Evolutionary conservation across 2,888 invertebrate species (phyloP).

Genomic region (Orchesella flavescens): DNA sequence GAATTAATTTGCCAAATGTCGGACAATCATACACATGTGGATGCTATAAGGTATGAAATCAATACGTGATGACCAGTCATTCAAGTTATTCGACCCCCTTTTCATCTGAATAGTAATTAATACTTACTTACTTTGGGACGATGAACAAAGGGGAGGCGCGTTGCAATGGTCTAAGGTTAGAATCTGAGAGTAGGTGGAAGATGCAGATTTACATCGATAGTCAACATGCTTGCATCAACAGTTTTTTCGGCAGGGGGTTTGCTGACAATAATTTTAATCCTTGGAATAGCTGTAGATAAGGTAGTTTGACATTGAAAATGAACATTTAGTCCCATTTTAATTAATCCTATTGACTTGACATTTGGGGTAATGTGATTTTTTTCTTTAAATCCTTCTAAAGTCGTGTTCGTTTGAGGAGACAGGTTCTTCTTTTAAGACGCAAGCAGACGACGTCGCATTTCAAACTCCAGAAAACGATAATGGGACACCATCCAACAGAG

Average conservation of each 20-base stretch:
- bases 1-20: background rate
- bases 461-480: background rate
- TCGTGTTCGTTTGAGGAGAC: background rate
- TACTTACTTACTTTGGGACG: background rate
- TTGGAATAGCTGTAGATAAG: background rate
- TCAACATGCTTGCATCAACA: conserved; percentile 29
- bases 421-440: background rate
- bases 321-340: too few relatives aligned
- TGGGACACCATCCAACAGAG: conserved; percentile 34
- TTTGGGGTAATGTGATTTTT: too few relatives aligned
- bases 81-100: conserved; percentile 15
- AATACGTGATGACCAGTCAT: conserved; percentile 25
- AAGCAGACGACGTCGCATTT: background rate
- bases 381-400: too few relatives aligned
- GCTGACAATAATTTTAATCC: conserved; percentile 2
- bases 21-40: background rate
- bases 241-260: background rate
- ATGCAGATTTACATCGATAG: background rate
- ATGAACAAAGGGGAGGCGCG: background rate
- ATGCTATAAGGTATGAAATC: background rate
- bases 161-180: background rate
- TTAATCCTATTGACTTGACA: too few relatives aligned
- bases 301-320: background rate
- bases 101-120: conserved; percentile 7
- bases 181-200: background rate